Base-by-base conservation (phyloP, 2,113 vertebrate species). In the Albula glossodonta region DNA sequence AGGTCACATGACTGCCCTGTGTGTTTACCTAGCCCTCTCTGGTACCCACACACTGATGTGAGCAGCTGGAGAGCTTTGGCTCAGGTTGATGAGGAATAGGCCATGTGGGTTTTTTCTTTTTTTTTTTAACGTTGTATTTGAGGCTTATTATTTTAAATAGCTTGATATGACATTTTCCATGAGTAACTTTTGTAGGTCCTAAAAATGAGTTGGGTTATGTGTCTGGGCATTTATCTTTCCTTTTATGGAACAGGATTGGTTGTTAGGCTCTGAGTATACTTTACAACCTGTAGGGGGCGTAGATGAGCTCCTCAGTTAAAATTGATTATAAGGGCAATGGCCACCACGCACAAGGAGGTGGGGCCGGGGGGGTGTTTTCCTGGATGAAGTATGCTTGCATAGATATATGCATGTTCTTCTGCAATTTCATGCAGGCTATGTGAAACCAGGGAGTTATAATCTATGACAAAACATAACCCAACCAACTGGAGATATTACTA, bases 1-100 rank as follows among this genome's bases (percentile, higher is more conserved):
- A 88, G 82, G 41, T 85, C 51, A 82, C 90, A 89, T 91, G 91
- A 88, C 84, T 81, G 52, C 83, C 66, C 87, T 88, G 17, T 63
- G 52, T 92, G 90, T 91, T 90, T 88, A 86, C 87, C 10, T 25
- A 88, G 85, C 2, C 70, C 74, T 80, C 81, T 17, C 74, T 49
- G 50, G 50, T 57, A 60, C 31, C 51, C 13, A 49, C 57, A 5
- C 63, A 19, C 19, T 4, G 7, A 51, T 63, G 6, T 74, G 19
- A 66, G 17, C 78, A 56, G 51, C 56, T 74, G 57, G n/a, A 7
- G 17, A 41, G 31, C 41, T 15, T 50, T 81, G 57, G 57, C 60
- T 17, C 41, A 41, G 80, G 1, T 22, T 15, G 31, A 78, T 63
- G 60, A n/a, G 63, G n/a, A 70, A 70, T 22, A n/a, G n/a, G 63